Base-by-base conservation (phyloP, 2,797 vertebrate species). In the Rhinophrynus dorsalis region DNA sequence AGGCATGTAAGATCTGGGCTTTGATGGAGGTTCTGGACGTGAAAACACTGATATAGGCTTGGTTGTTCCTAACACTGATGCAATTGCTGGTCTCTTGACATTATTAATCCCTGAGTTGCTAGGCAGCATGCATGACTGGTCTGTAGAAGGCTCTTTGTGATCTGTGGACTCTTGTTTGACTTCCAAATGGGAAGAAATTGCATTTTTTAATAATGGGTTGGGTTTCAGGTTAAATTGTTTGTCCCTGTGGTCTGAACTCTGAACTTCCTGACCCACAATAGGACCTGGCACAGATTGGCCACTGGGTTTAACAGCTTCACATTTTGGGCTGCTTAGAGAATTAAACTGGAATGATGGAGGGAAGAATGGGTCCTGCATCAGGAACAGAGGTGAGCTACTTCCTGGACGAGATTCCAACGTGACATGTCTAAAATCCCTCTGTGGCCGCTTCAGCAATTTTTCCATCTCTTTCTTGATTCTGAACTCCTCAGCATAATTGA, bases 71-170 rank as follows among this genome's bases (percentile, higher is more conserved):
- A 62, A 77, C 18, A 79, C 55, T 1, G 57, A 52, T 20, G 82
- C 75, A 80, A 87, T 92, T 75, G 77, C 80, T 11, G 83, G 81
- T 2, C 84, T 78, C 48, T 21, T 79, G 74, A 35, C 13, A 24
- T 42, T n/a, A 54, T 50, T 23, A 42, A 1, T 58, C n/a, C 15
- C 4, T 13, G 4, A 9, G 1, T 8, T 17, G 5, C 40, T 2
- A n/a, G 21, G 21, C 3, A 17, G 23, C 2, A 23, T 27, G 2
- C 18, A 20, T 3, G 2, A 29, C 0, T n/a, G 44, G 24, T 29
- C n/a, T n/a, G n/a, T n/a, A n/a, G n/a, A 58, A 18, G 13, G 6
- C 4, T 23, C 29, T 15, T n/a, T n/a, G 3, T 51, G 21, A 6
- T 24, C 51, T 58, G 9, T 32, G 26, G 26, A 29, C 18, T 38